A percentile compares a stretch with the other conserved stretches of the same genome.
These are phyloP conservation scores for Dendroctonus valens DNA, from an alignment of 1,140 invertebrate species.

Conservation along the genomic window DNA sequence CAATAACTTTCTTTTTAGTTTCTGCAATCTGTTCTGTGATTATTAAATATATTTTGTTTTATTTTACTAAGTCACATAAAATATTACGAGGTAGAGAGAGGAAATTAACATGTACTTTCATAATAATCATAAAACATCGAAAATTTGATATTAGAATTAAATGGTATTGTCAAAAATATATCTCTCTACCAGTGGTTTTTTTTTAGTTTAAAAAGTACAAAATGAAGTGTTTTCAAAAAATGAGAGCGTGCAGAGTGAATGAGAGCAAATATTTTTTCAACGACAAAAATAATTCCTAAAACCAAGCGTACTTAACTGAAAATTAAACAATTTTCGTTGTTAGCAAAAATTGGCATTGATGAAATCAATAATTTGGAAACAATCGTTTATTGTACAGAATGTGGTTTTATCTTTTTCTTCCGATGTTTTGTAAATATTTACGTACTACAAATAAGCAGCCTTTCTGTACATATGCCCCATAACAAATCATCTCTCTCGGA, in stretches of 20 bases:
- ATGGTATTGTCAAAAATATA: neutral
- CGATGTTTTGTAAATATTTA: constrained; percentile 11
- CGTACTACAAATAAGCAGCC: constrained; percentile 37
- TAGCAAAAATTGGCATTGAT: constrained; percentile 16
- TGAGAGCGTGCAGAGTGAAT: constrained; percentile 24
- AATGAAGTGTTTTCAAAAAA: constrained; percentile 23
- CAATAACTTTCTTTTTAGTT: constrained; percentile 29
- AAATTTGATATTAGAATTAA: too few species aligned
- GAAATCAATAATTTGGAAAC: constrained; percentile 16
- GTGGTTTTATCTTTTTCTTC: constrained; percentile 38
- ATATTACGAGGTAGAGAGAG: constrained; percentile 23
- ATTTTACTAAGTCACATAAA: constrained; percentile 23
- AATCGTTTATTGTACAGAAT: constrained; percentile 31
- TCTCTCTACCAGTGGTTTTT: constrained; percentile 4
- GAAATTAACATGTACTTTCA: neutral
- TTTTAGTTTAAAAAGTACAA: constrained; percentile 35
- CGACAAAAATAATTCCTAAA: constrained; percentile 22
- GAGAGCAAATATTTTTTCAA: constrained; percentile 29
- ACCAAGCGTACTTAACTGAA: constrained; percentile 24
- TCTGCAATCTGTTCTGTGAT: constrained; percentile 30
- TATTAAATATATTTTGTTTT: constrained; percentile 26
- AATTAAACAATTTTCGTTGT: constrained; percentile 17
- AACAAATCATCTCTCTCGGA: constrained; percentile 11
- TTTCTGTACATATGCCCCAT: constrained; percentile 36
- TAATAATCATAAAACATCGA: too few species aligned